Base-by-base conservation (phyloP, 2,888 invertebrate species). In the Lepidochitona cinerea region DNA sequence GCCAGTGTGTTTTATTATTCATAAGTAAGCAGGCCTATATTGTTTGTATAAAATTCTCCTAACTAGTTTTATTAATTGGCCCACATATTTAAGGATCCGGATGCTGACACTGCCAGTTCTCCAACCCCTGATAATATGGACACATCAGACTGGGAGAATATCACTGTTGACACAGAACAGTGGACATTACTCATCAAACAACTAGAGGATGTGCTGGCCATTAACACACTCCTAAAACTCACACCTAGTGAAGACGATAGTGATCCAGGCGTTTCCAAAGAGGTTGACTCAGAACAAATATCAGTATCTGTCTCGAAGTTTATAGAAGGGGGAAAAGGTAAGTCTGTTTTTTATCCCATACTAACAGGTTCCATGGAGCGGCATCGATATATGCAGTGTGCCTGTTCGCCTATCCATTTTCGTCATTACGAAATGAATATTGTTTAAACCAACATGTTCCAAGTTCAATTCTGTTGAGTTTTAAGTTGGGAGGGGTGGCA, bases 171-270 rank as follows among this genome's bases (percentile, higher is more conserved):
- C 87, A 94, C 94, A 83, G 95, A 96, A 54, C 94, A 95, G 87
- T 97, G 97, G 96, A 95, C 95, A 23, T 91, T 96, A 67, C 92
- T 97, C 0, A 95, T 96, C 53, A 95, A 95, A 71, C 97, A 97
- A 92, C 92, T 97, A 65, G 97, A 97, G 89, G 97, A 97, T 89
- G 94, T 96, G 1, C 94, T 96, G 1, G 93, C 96, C 71, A 75
- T 89, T 26, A 92, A 81, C 72, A 80, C 83, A 67, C 81, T 89
- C 35, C 81, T 89, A 5, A 80, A 83, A 36, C 52, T 84, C 14
- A 75, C 75, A 73, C 73, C 80, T 33, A 80, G 78, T 23, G 37
- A 75, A 49, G 68, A 59, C 65, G 69, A 73, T 6, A 54, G 68
- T 23, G 65, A 67, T 32, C 68, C 41, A 18, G 76, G 74, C 35